A percentile compares a stretch with the other conserved stretches of the same genome.
These are phyloP conservation scores for Drosophila repleta DNA, from an alignment of 1,140 invertebrate species.

Conservation along the genomic window DNA sequence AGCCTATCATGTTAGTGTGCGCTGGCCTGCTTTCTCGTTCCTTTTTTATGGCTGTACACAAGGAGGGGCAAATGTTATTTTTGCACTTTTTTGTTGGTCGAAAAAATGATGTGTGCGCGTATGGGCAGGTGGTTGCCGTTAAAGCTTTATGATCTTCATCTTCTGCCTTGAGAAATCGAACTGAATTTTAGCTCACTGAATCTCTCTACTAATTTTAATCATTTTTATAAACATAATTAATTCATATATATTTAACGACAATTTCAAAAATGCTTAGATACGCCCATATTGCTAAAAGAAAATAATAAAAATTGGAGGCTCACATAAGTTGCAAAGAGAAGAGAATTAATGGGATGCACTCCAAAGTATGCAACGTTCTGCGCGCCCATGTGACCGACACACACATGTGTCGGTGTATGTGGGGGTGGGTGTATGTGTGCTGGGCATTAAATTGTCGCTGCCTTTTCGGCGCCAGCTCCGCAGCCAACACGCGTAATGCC, in stretches of 20 bases:
- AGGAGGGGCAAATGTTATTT: conserved; percentile 43
- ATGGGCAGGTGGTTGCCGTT: conserved; percentile 1
- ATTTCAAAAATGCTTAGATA: too few species aligned
- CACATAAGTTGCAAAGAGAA: too few species aligned
- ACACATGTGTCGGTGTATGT: not conserved
- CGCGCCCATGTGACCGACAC: conserved; percentile 22
- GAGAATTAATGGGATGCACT: conserved; percentile 46
- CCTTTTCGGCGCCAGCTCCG: conserved; percentile 29
- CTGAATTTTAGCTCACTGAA: too few species aligned
- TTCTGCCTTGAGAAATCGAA: too few species aligned
- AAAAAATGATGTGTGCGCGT: conserved; percentile 66
- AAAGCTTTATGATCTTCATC: conserved; percentile 5
- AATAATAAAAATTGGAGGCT: too few species aligned
- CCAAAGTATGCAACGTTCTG: conserved; percentile 54
- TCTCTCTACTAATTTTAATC: too few species aligned
- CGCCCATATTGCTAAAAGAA: too few species aligned
- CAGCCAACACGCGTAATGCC: conserved; percentile 51
- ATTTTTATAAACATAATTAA: too few species aligned
- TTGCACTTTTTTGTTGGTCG: conserved; percentile 48
- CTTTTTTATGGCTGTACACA: conserved; percentile 19
- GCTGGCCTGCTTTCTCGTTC: conserved; percentile 41
- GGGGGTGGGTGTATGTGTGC: conserved; percentile 10
- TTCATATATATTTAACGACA: too few species aligned
- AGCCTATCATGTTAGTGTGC: conserved; percentile 80
- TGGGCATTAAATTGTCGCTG: conserved; percentile 34